Base-by-base conservation (phyloP, 1,140 invertebrate genomes). In the Dryas iulia region DNA sequence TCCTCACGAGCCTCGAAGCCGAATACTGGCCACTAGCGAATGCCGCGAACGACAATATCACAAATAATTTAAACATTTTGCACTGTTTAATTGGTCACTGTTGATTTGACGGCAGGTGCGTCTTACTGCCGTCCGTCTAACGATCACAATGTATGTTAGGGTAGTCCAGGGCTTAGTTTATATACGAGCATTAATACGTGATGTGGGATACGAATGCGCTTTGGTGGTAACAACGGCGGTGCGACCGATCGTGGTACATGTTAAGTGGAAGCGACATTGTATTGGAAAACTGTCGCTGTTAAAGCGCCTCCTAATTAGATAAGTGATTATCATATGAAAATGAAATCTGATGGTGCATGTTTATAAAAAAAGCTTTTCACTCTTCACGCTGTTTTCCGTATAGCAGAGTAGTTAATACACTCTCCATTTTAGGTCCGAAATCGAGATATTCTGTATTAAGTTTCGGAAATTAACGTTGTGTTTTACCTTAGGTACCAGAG, bases 1-100 rank as follows among this genome's bases (percentile, higher is more conserved):
- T 94, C 61, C 87, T 87, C 10, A 94, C 88, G 75, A 95, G 80
- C 62, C 93, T 93, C 1, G 93, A 89, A 5, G 94, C 94, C 24
- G 94, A 93, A 57, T 87, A 85, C 31, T 88, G 74, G 47, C 83
- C 89, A 83, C 81, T 86, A 52, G 82, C 84, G 56, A 81, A 71
- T 6, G 83, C 82, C 69, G 77, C 79, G 58, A 88, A 65, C 7
- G 84, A 79, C 70, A 90, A 72, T 31, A 91, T 72, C 84, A 91
- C 89, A 78, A 90, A 59, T 75, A 88, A 63, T 84, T 86, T 90
- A 61, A 82, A 79, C 89, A 91, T 91, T 67, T 76, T 84, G 78
- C 81, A 88, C 83, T 87, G 59, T 84, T 78, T 60, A n/a, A 25
- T 69, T 77, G 73, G 78, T 74, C 73, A 75, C 78, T 78, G 59